Evolutionary conservation across 2,888 invertebrate species (phyloP), one percentile per base, ranked within the genome.

Genomic region (Folsomia candida): DNA sequence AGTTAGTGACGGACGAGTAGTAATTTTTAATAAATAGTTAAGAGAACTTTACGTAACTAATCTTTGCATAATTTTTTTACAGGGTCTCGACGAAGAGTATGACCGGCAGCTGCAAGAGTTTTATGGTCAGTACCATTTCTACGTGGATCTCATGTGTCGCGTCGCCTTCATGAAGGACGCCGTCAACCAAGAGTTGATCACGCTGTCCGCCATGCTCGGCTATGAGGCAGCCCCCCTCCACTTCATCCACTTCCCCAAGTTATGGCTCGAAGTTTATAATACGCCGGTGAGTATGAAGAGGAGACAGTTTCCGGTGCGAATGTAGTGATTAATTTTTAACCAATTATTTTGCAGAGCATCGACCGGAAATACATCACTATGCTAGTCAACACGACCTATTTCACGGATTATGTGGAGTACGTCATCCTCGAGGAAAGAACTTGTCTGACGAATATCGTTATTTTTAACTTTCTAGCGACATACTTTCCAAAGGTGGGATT

Each of bases 341-440:
- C 29, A 14, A 14, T n/a, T n/a, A 24, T 27, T 70, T 84, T 84
- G 1, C 83, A 92, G 89, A 87, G 88, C 81, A 88, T 90, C 71
- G 92, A 92, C 81, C 86, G 90, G 62, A 92, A 92, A 82, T 90
- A 93, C 81, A 90, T 93, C 78, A 89, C 90, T 75, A 89, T 93
- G 85, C 85, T 96, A 71, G 86, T 92, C 63, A 90, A 90, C 76
- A 93, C 92, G 82, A 91, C 89, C 81, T 91, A 91, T 80, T 89
- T 94, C 78, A 89, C 92, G 47, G 95, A 95, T 83, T 96, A 95
- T 82, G 89, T 94, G 73, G 94, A 95, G 82, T 90, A 93, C n/a
- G 89, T 95, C 25, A 84, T 96, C 61, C 84, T 93, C 67, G 94
- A 95, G 82, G 95, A 96, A 83, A 87, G 95, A 78, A 88, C 89